phyloP scores from a whole-genome alignment of 30 jellyfish, hydroid and myxozoan species.

The Mastigias papua region DNA sequence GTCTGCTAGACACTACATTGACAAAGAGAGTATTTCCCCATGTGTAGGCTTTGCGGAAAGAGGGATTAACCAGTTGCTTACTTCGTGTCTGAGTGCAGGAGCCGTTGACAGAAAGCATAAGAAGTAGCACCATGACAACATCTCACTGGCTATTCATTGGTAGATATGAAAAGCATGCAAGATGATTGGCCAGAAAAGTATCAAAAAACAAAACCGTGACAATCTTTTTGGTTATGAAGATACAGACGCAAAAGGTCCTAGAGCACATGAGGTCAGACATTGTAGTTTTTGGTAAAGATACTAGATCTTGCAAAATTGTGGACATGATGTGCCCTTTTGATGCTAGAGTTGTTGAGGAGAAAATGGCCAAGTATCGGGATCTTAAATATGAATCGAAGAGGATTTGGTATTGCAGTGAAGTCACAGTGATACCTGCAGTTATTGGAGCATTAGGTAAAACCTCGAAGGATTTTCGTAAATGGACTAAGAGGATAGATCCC shows the following conservation, averaged over 20 bases:
- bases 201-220: background rate
- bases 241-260: constrained; percentile 13
- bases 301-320: no score
- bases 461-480: no score
- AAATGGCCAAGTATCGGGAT: no score
- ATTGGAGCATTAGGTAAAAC: no score
- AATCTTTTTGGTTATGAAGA: background rate
- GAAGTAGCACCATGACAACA: constrained; percentile 25
- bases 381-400: no score
- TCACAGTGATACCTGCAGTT: no score
- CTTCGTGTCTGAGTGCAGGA: constrained; percentile 31
- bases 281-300: no score
- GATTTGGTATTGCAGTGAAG: no score
- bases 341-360: no score
- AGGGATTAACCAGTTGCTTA: constrained; percentile 22
- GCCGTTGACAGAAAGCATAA: constrained; percentile 30
- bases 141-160: constrained; percentile 22
- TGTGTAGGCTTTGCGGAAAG: constrained; percentile 16
- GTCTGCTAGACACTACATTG: constrained; percentile 32
- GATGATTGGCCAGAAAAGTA: constrained; percentile 13
- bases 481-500: no score
- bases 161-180: constrained; percentile 13
- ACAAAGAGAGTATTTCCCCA: constrained; percentile 52
- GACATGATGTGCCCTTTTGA: no score
- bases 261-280: constrained; percentile 18